Base-by-base conservation (phyloP, 2,888 invertebrate genomes). In the Parnassius apollo region DNA sequence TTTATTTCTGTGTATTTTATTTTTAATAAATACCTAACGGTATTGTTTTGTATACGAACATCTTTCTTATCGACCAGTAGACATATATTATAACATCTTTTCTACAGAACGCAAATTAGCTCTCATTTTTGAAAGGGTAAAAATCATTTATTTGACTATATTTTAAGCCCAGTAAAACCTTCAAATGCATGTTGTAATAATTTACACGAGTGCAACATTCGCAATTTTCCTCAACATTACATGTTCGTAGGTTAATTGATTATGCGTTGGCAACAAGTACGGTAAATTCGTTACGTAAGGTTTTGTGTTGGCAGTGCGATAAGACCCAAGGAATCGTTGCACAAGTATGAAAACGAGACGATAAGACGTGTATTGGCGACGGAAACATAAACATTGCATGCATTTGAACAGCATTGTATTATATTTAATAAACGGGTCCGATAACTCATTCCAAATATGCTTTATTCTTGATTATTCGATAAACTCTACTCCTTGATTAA, bases 261-360 rank as follows among this genome's bases (percentile, higher is more conserved):
- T 64, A 55, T 51, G 55, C 60, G 66, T 66, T 64, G 68, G 64
- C 62, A 68, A 66, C 59, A 59, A 64, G 55, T 59, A 64, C 56
- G 49, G 60, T 60, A 66, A 64, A 60, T 65, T 66, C 50, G 68
- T 77, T 78, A 74, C 72, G 69, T 73, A 76, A 75, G 67, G 50
- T 57, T 53, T 67, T 74, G 75, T 75, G 35, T 35, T 35, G 35
- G 35, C 75, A 80, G 73, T 66, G 66, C 70, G 69, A 71, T 64
- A 64, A 61, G 61, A 70, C 67, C 65, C 59, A 57, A 63, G 55
- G 61, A 56, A 57, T 56, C 54, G 66, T 80, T 79, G 72, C 75
- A 73, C 73, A 75, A 76, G 72, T 69, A 66, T 65, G 69, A 71
- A 66, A 69, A 71, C 66, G 63, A 70, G 65, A 69, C 70, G 78